phyloP scores from a whole-genome alignment of 2,113 vertebrate species.

The Heterocephalus glaber region DNA sequence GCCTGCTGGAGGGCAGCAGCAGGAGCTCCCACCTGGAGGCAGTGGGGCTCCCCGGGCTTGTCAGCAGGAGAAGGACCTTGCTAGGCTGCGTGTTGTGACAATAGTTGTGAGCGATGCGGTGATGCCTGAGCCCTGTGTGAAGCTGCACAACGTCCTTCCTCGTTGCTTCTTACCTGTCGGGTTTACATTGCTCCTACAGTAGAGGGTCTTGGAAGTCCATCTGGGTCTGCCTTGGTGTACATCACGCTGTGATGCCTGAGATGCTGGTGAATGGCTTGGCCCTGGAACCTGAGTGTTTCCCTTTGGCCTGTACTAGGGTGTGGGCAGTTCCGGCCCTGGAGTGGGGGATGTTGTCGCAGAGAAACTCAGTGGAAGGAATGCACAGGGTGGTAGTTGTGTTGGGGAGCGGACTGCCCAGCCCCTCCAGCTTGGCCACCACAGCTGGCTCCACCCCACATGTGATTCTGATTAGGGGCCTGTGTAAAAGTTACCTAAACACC shows the following conservation, averaged over 20 bases:
- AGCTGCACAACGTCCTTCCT: neutral
- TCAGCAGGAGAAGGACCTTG: neutral
- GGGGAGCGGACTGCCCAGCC: slow-evolving; percentile 49
- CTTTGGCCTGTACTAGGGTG: neutral
- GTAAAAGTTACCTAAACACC: slow-evolving; percentile 75
- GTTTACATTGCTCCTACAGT: neutral
- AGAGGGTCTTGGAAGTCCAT: neutral
- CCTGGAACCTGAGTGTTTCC: slow-evolving; percentile 12
- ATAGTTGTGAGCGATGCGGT: neutral
- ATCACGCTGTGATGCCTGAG: neutral
- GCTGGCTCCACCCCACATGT: slow-evolving; percentile 71
- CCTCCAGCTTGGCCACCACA: slow-evolving; percentile 62
- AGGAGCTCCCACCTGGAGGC: neutral
- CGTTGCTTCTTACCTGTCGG: neutral
- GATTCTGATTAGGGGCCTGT: slow-evolving; percentile 78
- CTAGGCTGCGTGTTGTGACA: neutral
- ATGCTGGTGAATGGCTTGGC: neutral
- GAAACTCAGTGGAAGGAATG: neutral
- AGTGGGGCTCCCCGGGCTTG: neutral
- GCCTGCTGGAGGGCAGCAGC: neutral
- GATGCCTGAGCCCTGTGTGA: neutral
- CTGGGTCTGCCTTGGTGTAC: neutral
- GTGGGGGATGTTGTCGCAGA: neutral
- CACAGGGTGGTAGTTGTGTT: slow-evolving; percentile 13
- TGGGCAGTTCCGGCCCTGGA: neutral